Percentiles rank a stretch among this genome's conserved stretches.
Evolutionary conservation across 2,113 vertebrate species (phyloP).

Genomic region (Parotia lawesii): DNA sequence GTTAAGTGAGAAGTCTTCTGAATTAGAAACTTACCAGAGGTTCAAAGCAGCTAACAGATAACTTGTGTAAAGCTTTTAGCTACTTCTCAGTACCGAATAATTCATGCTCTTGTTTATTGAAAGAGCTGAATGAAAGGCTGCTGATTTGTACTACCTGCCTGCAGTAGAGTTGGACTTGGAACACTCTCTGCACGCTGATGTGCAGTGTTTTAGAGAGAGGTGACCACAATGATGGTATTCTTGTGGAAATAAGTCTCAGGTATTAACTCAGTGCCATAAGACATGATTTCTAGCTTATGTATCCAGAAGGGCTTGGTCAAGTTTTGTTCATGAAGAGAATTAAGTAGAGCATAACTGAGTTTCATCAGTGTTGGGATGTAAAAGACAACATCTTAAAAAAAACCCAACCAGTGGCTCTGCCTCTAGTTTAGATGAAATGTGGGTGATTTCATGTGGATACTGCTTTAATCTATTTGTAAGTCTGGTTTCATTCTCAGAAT

Average conservation of each 20-base stretch:
- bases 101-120: background rate
- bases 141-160: background rate
- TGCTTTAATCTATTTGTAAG: background rate
- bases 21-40: background rate
- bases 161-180: background rate
- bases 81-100: background rate
- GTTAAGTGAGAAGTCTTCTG: background rate
- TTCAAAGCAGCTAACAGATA: background rate
- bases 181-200: background rate
- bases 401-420: background rate
- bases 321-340: background rate
- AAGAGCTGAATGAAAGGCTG: background rate
- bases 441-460: background rate
- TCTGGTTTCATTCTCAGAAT: background rate
- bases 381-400: background rate
- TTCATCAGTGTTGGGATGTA: background rate
- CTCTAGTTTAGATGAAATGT: background rate
- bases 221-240: rapidly evolving
- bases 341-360: background rate
- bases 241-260: background rate
- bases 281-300: background rate
- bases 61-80: background rate
- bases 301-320: background rate
- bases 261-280: background rate
- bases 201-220: background rate